Conservation (phyloP, 2,888 invertebrate species). For the Aphidius colemani region DNA sequence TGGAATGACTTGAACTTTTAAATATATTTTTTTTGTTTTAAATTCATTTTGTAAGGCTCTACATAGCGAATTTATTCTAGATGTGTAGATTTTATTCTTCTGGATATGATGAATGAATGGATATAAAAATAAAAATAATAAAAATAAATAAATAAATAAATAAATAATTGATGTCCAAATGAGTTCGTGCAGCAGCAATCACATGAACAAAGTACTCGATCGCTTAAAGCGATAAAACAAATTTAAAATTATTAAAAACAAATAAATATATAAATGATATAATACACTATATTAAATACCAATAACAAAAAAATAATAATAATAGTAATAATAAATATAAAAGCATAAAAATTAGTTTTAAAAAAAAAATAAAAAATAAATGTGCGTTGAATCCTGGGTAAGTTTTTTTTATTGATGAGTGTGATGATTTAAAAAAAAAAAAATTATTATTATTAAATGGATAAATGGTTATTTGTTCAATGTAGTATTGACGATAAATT, state of each 20-base stretch:
- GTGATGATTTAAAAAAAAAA: slow-evolving; percentile 2
- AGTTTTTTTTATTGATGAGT: slow-evolving; percentile 35
- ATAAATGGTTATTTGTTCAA: slow-evolving; percentile 15
- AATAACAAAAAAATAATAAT: slow-evolving; percentile 23
- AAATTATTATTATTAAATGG: slow-evolving; percentile 13
- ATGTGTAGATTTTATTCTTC: slow-evolving; percentile 10
- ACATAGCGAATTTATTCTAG: slow-evolving; percentile 6
- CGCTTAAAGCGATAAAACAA: slow-evolving; percentile 15
- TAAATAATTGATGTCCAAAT: not conserved
- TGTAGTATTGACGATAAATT: slow-evolving; percentile 31
- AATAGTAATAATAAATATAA: slow-evolving; percentile 23
- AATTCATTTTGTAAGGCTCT: slow-evolving; percentile 16
- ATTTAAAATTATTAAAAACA: slow-evolving; percentile 1
- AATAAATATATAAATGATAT: slow-evolving; percentile 11
- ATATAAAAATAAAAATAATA: slow-evolving; percentile 15
- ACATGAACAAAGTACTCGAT: too few relatives aligned
- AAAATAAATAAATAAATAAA: slow-evolving; percentile 18
- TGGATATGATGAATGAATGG: slow-evolving; percentile 21
- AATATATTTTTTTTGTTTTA: slow-evolving; percentile 10
- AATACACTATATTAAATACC: slow-evolving; percentile 4
- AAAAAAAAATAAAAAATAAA: slow-evolving; percentile 30
- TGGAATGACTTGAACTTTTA: slow-evolving; percentile 5
- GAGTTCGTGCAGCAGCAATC: too few relatives aligned
- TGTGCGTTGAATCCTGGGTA: slow-evolving; percentile 34
- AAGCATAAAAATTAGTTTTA: slow-evolving; percentile 28